Evolutionary conservation across 2,797 vertebrate genomes (phyloP).

Genomic region (Gouania willdenowi): DNA sequence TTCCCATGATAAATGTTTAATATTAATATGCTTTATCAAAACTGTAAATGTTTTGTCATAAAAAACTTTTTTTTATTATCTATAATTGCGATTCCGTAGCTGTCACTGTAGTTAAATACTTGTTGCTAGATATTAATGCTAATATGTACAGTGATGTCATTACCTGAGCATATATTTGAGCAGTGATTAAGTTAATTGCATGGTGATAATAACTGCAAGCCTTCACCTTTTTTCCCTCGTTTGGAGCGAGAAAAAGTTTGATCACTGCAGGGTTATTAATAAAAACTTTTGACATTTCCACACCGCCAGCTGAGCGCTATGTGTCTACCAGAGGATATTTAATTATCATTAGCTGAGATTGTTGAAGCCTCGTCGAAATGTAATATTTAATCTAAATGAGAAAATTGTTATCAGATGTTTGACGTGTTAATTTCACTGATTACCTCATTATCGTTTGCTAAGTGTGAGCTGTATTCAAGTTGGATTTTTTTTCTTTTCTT

Average conservation of each 20-base stretch:
- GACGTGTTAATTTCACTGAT: slow-evolving; percentile 12
- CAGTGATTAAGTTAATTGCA: background rate
- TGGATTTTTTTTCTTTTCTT: too few species aligned
- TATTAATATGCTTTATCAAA: too few species aligned
- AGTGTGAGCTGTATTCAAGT: background rate
- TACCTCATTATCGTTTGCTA: slow-evolving; percentile 22
- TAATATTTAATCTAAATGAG: slow-evolving; percentile 24
- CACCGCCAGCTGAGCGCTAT: background rate
- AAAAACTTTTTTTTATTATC: too few species aligned
- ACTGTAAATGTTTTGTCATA: too few species aligned
- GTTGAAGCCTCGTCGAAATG: slow-evolving; percentile 17
- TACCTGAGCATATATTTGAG: too few species aligned
- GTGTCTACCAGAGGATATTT: slow-evolving; percentile 8
- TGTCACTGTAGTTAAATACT: background rate
- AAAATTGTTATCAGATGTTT: slow-evolving; percentile 22
- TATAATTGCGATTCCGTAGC: too few species aligned
- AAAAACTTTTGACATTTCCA: slow-evolving; percentile 14
- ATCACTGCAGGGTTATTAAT: background rate
- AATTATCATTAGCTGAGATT: slow-evolving; percentile 31
- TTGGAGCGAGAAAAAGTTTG: slow-evolving; percentile 11
- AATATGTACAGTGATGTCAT: too few species aligned
- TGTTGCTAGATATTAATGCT: too few species aligned
- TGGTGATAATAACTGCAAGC: background rate
- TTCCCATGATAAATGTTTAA: too few species aligned
- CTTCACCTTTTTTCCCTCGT: background rate